Percentiles rank a stretch among this genome's conserved stretches.
phyloP scores from a whole-genome alignment of 2,797 vertebrate genomes.

The Vespertilio murinus region DNA sequence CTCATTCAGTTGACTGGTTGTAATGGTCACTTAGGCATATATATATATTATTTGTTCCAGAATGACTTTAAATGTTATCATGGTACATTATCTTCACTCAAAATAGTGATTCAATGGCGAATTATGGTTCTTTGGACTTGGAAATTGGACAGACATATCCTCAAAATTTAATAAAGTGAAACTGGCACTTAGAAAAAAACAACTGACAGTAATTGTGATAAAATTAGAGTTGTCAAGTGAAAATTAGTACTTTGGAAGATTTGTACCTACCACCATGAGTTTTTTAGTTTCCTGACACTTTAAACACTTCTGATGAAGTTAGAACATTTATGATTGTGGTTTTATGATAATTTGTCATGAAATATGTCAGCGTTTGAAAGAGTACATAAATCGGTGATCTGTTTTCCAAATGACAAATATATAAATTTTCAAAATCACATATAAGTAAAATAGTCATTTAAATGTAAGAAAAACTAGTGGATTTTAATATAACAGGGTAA shows the following conservation, averaged over 20 bases:
- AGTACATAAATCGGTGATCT: background rate
- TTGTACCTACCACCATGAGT: background rate
- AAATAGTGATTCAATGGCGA: slow-evolving; percentile 12
- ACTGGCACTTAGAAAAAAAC: background rate
- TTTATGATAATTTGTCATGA: slow-evolving; percentile 1
- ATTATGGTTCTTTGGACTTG: background rate
- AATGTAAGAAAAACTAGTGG: background rate
- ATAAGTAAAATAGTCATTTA: background rate
- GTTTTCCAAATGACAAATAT: slow-evolving; percentile 4
- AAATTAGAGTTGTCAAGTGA: slow-evolving; percentile 39
- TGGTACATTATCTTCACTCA: slow-evolving; percentile 5
- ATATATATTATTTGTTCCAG: background rate
- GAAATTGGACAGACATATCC: background rate
- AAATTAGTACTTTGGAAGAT: background rate
- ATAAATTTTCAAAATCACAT: slow-evolving; percentile 11
- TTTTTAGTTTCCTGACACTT: slow-evolving; percentile 9
- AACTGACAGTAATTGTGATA: background rate
- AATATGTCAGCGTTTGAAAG: background rate
- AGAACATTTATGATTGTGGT: background rate
- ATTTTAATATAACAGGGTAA: background rate
- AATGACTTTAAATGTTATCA: background rate
- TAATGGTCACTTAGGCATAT: too few relatives aligned
- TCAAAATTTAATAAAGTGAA: slow-evolving; percentile 1
- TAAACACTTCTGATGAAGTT: background rate
- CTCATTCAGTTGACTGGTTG: too few relatives aligned